Conservation (phyloP, 1,140 invertebrate genomes). For the Saxidomus purpurata region DNA sequence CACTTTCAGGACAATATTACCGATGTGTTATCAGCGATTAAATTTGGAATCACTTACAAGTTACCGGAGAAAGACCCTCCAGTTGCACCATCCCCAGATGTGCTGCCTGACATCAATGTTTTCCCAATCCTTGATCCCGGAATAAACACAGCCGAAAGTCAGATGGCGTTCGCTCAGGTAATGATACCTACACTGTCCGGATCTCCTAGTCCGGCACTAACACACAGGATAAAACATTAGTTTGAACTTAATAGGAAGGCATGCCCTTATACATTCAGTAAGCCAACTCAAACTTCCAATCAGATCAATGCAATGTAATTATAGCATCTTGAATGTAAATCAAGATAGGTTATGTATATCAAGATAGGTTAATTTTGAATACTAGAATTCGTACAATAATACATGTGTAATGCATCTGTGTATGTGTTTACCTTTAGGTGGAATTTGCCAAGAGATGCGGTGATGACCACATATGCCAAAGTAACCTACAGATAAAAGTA, state of each 20-base stretch:
- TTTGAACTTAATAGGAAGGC: too few relatives aligned
- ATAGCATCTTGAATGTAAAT: too few relatives aligned
- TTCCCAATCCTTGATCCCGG: constrained; percentile 89
- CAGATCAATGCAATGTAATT: too few relatives aligned
- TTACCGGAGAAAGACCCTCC: constrained; percentile 87
- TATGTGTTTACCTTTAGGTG: constrained; percentile 42
- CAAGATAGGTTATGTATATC: too few relatives aligned
- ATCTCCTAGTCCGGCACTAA: too few relatives aligned
- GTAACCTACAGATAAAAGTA: constrained; percentile 53
- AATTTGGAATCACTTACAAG: constrained; percentile 89
- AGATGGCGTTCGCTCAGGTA: constrained; percentile 68
- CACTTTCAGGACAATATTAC: constrained; percentile 61
- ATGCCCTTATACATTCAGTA: too few relatives aligned
- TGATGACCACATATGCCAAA: constrained; percentile 53
- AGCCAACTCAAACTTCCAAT: too few relatives aligned
- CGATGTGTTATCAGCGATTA: constrained; percentile 85
- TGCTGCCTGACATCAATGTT: constrained; percentile 91
- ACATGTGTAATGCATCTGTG: too few relatives aligned
- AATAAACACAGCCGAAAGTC: constrained; percentile 38
- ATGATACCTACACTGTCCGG: too few relatives aligned
- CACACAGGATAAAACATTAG: too few relatives aligned
- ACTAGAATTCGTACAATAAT: too few relatives aligned
- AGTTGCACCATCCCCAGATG: constrained; percentile 84
- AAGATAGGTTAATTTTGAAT: too few relatives aligned
- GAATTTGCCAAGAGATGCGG: constrained; percentile 64